Evolutionary conservation across 2,113 vertebrate species (phyloP).

Genomic region (Apistogramma diplotaenia): DNA sequence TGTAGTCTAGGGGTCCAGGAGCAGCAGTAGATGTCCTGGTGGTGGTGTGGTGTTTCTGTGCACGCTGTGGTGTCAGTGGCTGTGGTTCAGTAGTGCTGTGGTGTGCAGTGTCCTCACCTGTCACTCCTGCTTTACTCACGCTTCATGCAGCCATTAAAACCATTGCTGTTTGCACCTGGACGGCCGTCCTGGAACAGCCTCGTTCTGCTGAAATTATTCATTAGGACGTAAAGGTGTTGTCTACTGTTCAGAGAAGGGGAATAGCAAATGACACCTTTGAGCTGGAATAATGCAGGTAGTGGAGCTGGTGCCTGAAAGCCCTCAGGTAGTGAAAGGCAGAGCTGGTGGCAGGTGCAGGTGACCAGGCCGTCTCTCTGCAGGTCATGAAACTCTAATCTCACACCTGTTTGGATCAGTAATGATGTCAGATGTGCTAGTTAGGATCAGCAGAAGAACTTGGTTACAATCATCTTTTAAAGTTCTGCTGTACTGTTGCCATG

Average conservation of each 20-base stretch:
- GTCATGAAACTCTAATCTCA: not conserved
- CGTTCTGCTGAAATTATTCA: not conserved
- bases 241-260: not conserved
- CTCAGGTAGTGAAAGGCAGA: not conserved
- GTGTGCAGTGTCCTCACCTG: slow-evolving; percentile 50
- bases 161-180: not conserved
- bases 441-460: too few species aligned
- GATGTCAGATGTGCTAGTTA: too few species aligned
- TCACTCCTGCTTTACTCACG: not conserved
- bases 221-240: not conserved
- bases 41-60: slow-evolving; percentile 21
- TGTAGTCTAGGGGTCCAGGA: not conserved
- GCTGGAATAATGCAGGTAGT: not conserved
- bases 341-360: not conserved
- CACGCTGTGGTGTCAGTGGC: slow-evolving; percentile 59
- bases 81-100: slow-evolving; percentile 70
- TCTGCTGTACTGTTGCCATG: too few species aligned
- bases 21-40: not conserved
- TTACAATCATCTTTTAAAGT: too few species aligned
- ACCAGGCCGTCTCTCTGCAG: not conserved
- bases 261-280: too few species aligned
- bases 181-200: not conserved
- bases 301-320: not conserved
- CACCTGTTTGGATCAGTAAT: too few species aligned
- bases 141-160: slow-evolving; percentile 30